Evolutionary conservation across 2,113 vertebrate genomes (phyloP).

Genomic region (Heterotis niloticus): DNA sequence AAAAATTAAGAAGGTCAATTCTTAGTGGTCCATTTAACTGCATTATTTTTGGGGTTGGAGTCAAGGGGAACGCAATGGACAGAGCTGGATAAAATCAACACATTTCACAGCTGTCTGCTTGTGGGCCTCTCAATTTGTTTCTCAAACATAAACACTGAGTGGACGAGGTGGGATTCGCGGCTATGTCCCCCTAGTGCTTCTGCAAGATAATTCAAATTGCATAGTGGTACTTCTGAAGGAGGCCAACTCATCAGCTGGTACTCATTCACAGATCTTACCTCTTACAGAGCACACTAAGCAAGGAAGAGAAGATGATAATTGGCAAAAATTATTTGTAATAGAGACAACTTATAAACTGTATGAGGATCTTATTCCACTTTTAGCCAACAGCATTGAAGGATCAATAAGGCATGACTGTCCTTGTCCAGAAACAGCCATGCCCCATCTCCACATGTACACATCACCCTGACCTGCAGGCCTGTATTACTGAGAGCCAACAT

Average conservation of each 20-base stretch:
- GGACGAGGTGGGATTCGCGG: background rate
- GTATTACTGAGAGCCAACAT: background rate
- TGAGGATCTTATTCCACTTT: background rate
- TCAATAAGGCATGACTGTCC: background rate
- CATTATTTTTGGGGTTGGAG: constrained; percentile 12
- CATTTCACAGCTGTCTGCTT: constrained; percentile 20
- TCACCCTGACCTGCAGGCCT: background rate
- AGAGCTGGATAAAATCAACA: constrained; percentile 11
- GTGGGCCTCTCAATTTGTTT: constrained; percentile 10
- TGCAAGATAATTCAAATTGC: background rate
- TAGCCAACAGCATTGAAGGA: background rate
- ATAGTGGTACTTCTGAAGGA: background rate
- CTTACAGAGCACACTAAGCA: too few relatives aligned
- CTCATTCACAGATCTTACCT: too few relatives aligned
- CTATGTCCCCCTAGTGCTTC: background rate
- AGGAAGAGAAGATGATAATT: background rate
- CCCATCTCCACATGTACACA: background rate
- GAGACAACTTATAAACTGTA: background rate
- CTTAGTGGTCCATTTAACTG: constrained; percentile 31
- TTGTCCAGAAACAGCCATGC: background rate
- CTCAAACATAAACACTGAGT: background rate
- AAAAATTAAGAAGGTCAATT: constrained; percentile 22
- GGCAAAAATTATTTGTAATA: background rate
- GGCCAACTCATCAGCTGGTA: constrained; percentile 1
- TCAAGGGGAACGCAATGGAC: background rate